phyloP scores from a whole-genome alignment of 2,888 invertebrate species.

The Philhelius pedissequus region DNA sequence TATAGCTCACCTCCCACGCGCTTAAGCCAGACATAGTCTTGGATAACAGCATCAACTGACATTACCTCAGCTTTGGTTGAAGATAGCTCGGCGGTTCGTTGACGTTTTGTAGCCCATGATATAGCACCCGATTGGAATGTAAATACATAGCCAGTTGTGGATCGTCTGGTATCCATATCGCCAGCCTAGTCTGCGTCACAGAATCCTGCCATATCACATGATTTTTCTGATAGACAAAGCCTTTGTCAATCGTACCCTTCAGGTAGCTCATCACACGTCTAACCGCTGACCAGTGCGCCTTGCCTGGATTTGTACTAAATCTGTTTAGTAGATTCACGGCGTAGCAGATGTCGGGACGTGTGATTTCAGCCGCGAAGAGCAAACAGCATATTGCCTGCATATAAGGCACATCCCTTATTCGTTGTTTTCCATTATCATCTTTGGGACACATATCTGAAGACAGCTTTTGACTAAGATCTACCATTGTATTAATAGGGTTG shows the following conservation, averaged over 20 bases:
- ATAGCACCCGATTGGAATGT: slow-evolving; percentile 51
- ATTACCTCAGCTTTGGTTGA: slow-evolving; percentile 68
- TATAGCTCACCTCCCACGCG: slow-evolving; percentile 39
- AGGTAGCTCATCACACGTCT: slow-evolving; percentile 52
- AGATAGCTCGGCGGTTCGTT: slow-evolving; percentile 59
- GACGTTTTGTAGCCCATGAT: slow-evolving; percentile 60
- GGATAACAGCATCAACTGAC: slow-evolving; percentile 59
- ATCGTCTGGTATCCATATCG: slow-evolving; percentile 48
- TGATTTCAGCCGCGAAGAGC: slow-evolving; percentile 54
- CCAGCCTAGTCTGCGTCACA: slow-evolving; percentile 58
- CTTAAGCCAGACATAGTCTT: slow-evolving; percentile 60
- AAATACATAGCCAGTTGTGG: slow-evolving; percentile 59
- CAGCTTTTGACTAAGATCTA: slow-evolving; percentile 28
- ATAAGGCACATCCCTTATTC: slow-evolving; percentile 61
- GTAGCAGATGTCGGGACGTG: slow-evolving; percentile 46
- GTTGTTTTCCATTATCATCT: slow-evolving; percentile 40
- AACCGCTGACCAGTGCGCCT: slow-evolving; percentile 56
- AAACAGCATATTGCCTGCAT: slow-evolving; percentile 57
- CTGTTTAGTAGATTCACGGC: slow-evolving; percentile 47
- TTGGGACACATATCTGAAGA: slow-evolving; percentile 50
- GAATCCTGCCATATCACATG: slow-evolving; percentile 17
- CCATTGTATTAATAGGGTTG: not conserved
- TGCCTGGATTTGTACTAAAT: slow-evolving; percentile 55
- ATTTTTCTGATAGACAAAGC: slow-evolving; percentile 28
- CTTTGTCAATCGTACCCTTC: slow-evolving; percentile 40